These are phyloP conservation scores for Syndactyla subalaris DNA, from an alignment of 2,797 vertebrate genomes.

Conservation along the genomic window DNA sequence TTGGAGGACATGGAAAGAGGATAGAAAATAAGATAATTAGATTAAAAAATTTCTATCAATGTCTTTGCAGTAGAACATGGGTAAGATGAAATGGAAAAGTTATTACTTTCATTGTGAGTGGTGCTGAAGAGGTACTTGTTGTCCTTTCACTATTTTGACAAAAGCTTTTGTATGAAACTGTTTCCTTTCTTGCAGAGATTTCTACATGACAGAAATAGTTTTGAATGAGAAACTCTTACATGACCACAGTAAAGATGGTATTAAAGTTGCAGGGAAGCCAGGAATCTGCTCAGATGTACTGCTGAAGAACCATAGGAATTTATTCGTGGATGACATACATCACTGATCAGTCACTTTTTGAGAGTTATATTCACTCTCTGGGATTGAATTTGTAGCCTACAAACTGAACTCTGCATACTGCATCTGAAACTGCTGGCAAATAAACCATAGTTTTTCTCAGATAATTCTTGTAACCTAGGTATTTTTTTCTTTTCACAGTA, in stretches of 20 bases:
- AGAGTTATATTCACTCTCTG: background rate
- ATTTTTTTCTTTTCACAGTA: background rate
- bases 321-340: background rate
- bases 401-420: background rate
- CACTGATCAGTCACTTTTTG: background rate
- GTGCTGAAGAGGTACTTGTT: background rate
- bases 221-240: background rate
- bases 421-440: background rate
- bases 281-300: background rate
- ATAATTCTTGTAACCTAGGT: background rate
- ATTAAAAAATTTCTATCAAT: background rate
- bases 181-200: background rate
- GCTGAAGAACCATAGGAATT: background rate
- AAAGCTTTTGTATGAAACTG: background rate
- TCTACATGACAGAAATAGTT: background rate
- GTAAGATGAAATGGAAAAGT: background rate
- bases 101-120: background rate
- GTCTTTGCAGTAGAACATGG: background rate
- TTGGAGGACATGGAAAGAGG: background rate
- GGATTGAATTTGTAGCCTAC: background rate
- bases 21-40: background rate
- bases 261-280: background rate
- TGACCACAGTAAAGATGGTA: background rate
- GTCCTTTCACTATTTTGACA: background rate
- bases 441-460: background rate